Base-by-base conservation (phyloP, 2,797 vertebrate genomes). In the Octomys mimax region DNA sequence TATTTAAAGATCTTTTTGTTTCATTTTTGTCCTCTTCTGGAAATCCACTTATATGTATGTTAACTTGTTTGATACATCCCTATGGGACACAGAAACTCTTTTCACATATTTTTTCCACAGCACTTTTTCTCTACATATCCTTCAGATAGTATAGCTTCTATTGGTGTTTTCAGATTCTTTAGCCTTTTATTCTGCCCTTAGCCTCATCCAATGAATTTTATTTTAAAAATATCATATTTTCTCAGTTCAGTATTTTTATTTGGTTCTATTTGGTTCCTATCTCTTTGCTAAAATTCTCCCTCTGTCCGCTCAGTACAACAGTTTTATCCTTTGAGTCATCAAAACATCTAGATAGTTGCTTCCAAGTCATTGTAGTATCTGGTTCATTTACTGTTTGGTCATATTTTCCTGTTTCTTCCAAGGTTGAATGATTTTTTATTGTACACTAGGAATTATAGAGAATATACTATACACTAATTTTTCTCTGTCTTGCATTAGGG, bases 181-280 rank as follows among this genome's bases (percentile, higher is more conserved):
- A 54, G 71, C 2, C 21, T 52, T 54, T 68, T 52, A 36, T 71
- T 59, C 3, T 94, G 57, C 9, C 87, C 22, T 79, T 88, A 85
- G 73, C 36, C 19, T 52, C 64, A 57, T 31, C 75, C 46, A 73
- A 11, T 77, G 36, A 85, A 80, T 92, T 73, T 93, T 92, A 87
- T 87, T 92, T 92, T 81, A 94, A 95, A 90, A 95, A 90, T 81
- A 91, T 75, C 81, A 16, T 68, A 46, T 2, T 89, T 95, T 94
- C 89, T 92, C 9, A 96, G 75, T 91, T 89, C 52, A 80, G 19
- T 95, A 75, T 96, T 90, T 94, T 31, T 92, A 81, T 42, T 93
- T 85, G 24, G 9, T 73, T 91, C 39, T 52, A 88, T 96, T 94
- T 90, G 28, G 4, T 64, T 92, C 81, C 46, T 28, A 31, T 92